phyloP scores from a whole-genome alignment of 1,140 invertebrate genomes.

The Aphaenogaster ashmeadi region DNA sequence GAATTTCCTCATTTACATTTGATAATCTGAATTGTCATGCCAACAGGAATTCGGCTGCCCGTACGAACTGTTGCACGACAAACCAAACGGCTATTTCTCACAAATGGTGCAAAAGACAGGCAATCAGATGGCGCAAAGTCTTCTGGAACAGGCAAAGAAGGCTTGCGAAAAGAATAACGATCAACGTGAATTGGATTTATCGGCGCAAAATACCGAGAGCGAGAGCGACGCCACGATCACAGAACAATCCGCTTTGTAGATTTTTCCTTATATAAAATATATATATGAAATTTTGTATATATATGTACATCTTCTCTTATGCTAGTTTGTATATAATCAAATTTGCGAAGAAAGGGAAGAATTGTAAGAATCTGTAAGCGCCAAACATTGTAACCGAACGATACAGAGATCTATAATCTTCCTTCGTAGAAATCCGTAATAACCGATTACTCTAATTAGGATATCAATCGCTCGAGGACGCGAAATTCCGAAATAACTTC shows the following conservation, averaged over 20 bases:
- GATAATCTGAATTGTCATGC: not conserved
- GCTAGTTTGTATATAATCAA: not conserved
- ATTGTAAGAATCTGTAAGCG: too few species aligned
- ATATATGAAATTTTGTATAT: not conserved
- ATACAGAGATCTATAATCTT: too few species aligned
- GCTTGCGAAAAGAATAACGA: conserved; percentile 22
- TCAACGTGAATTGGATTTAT: not conserved
- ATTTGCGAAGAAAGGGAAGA: not conserved
- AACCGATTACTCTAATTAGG: too few species aligned
- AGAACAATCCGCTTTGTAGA: conserved; percentile 29
- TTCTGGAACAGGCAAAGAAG: conserved; percentile 51
- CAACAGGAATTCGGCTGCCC: conserved; percentile 88
- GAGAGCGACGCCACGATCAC: conserved; percentile 2
- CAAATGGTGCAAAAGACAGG: conserved; percentile 77
- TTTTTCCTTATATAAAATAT: not conserved
- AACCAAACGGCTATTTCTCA: conserved; percentile 70
- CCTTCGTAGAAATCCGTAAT: too few species aligned
- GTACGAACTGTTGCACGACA: conserved; percentile 84
- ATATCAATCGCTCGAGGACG: too few species aligned
- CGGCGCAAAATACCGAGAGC: not conserved
- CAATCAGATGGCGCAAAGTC: conserved; percentile 56
- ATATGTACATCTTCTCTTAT: not conserved
- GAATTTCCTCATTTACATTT: not conserved
- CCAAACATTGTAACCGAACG: too few species aligned
- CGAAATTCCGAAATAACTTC: too few species aligned